Percentiles rank a stretch among this genome's conserved stretches.
phyloP scores from a whole-genome alignment of 2,888 invertebrate genomes.

The Achlya flavicornis region DNA sequence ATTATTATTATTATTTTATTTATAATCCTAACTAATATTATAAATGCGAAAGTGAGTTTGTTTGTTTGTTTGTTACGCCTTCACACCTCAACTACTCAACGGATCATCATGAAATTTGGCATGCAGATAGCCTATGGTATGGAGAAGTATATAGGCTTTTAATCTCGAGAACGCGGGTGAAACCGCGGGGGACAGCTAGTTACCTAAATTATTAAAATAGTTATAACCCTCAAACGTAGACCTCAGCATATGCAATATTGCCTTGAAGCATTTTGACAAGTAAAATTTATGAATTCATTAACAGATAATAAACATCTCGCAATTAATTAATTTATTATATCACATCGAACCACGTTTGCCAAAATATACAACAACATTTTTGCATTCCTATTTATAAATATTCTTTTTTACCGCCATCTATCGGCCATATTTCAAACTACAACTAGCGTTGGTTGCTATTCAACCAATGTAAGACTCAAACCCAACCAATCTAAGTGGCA shows the following conservation, averaged over 20 bases:
- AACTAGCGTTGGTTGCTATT: background rate
- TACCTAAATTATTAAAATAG: too few species aligned
- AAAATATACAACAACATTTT: constrained; percentile 17
- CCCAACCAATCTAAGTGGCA: background rate
- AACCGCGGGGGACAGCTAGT: too few species aligned
- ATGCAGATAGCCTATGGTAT: too few species aligned
- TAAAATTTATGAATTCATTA: constrained; percentile 14
- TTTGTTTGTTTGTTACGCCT: too few species aligned
- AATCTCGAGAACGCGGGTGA: too few species aligned
- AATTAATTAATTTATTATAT: constrained; percentile 10
- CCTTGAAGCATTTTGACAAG: constrained; percentile 9
- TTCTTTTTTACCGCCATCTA: background rate
- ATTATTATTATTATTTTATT: too few species aligned
- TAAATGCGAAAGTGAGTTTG: too few species aligned
- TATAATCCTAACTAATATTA: too few species aligned
- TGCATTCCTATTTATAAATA: background rate
- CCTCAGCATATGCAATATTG: background rate
- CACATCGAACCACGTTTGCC: constrained; percentile 18
- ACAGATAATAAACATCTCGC: constrained; percentile 13
- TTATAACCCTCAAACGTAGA: background rate
- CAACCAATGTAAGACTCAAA: background rate
- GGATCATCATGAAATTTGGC: too few species aligned
- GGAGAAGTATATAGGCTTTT: too few species aligned
- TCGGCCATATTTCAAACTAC: background rate
- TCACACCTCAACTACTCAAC: too few species aligned